These are phyloP conservation scores for Lacanobia wlatinum DNA, from an alignment of 2,888 invertebrate genomes.

Conservation along the genomic window DNA sequence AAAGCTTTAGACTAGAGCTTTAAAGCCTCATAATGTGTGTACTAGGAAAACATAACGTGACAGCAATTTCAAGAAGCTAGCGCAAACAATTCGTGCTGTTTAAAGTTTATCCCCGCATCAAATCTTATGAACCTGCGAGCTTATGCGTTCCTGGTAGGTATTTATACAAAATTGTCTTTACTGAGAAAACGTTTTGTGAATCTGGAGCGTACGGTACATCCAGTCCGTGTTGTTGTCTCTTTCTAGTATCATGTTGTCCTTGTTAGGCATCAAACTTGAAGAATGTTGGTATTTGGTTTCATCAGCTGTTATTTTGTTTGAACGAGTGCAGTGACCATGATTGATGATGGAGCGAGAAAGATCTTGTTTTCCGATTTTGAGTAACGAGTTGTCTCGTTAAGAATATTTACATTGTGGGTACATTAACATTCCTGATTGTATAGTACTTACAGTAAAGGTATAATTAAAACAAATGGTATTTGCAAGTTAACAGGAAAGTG, in stretches of 20 bases:
- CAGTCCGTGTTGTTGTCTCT: conserved; percentile 53
- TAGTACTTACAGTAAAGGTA: conserved; percentile 12
- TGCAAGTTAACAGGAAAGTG: conserved; percentile 31
- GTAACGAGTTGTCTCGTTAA: conserved; percentile 54
- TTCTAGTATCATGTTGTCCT: conserved; percentile 59
- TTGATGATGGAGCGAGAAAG: conserved; percentile 48
- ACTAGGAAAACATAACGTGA: conserved; percentile 63
- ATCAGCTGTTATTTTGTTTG: conserved; percentile 67
- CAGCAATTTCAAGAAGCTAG: conserved; percentile 43
- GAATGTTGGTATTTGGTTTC: conserved; percentile 64
- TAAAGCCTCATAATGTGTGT: conserved; percentile 19
- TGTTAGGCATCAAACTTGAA: conserved; percentile 55
- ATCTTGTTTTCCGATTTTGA: conserved; percentile 64
- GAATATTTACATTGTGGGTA: conserved; percentile 39
- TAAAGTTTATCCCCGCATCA: conserved; percentile 58
- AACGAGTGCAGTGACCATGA: conserved; percentile 51
- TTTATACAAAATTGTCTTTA: conserved; percentile 75
- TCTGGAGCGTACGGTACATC: conserved; percentile 78
- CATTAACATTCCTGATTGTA: conserved; percentile 44
- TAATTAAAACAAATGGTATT: conserved; percentile 46
- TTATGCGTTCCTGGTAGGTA: conserved; percentile 73
- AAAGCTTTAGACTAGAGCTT: conserved; percentile 13
- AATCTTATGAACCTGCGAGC: conserved; percentile 55
- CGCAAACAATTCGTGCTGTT: conserved; percentile 36
- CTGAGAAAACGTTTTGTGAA: conserved; percentile 74